Evolutionary conservation across 2,113 vertebrate genomes (phyloP), one percentile per base, ranked within the genome.

Genomic region (Poeciliopsis retropinna): DNA sequence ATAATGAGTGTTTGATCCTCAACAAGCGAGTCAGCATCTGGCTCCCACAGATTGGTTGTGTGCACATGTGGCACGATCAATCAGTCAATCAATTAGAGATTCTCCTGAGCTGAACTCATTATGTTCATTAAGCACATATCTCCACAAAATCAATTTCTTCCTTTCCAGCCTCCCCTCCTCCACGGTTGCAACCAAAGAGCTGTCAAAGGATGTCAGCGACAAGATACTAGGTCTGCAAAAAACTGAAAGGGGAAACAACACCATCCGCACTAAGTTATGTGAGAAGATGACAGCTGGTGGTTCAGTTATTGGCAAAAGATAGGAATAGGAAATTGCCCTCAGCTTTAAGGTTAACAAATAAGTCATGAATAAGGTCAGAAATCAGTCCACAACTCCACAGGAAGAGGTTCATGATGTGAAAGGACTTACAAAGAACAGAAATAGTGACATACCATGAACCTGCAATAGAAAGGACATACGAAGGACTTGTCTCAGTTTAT

Each of bases 101-200:
- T 47, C 71, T 63, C 28, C 12, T 63, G 61, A 63, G 15, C 30
- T 63, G 7, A 63, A 27, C 61, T 73, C 28, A 30, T 72, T 64
- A 28, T 67, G 66, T 47, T 27, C 41, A 31, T 32, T 64, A 51
- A 73, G 29, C 29, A 63, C 15, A 63, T 29, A 29, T 62, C 4
- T 62, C 60, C 27, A 29, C 4, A 4, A 30, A 31, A 63, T 63
- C 17, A 22, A 17, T 31, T 32, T 63, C 30, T 32, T 63, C 61
- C 30, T 9, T 63, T 10, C 14, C 30, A 31, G 31, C 17, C 7
- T 63, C 29, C 15, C 61, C 3, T 31, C 13, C 61, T 31, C 61
- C 30, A 63, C 8, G 29, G 60, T 5, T 13, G 30, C 8, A 2
- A 30, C 28, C 29, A 62, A 17, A 62, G 29, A 30, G 60, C 29